Base-by-base conservation (phyloP, 2,888 invertebrate genomes). In the Andrena camellia region DNA sequence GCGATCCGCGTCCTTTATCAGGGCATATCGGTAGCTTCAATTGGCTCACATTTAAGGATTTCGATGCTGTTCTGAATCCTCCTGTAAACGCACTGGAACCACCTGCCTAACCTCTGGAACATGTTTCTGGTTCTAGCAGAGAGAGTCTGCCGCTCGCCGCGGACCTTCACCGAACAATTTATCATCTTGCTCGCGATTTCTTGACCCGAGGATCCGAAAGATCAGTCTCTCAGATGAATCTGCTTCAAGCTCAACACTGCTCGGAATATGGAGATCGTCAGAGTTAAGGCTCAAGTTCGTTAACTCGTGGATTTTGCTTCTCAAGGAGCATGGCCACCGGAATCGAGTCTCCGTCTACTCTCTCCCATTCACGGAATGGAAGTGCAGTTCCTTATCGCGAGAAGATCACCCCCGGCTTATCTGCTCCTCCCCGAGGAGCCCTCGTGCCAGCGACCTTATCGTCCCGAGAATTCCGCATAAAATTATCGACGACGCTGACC, bases 21-120 rank as follows among this genome's bases (percentile, higher is more conserved):
- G 10, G 3, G 26, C n/a, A 50, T 64, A 29, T 13, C 10, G 62
- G 62, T 71, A 57, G 54, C n/a, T 64, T 2, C 2, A 2, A 0
- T 42, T n/a, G 0, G 26, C 91, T 92, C 90, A 92, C 92, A 63
- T 86, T 86, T 90, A 0, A 88, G 60, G 0, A 88, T 64, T 33
- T 79, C 81, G 20, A 87, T 85, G 42, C 86, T 79, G 6, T 87
- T 85, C 26, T 90, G 90, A 26, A 93, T 74, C 78, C 86, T 92
- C 70, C 79, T 88, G 79, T 85, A 90, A 26, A 93, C 57, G 35
- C 87, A 80, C 35, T 88, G 91, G 81, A 93, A 92, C 93, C 93
- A 93, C 52, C 85, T 89, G 42, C 89, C 84, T 29, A 94, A 90
- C 78, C 90, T 92, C 50, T 82, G 85, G 29, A 93, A 90, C 72